Base-by-base conservation (phyloP, 2,797 vertebrate genomes). In the Poeciliopsis gracilis region DNA sequence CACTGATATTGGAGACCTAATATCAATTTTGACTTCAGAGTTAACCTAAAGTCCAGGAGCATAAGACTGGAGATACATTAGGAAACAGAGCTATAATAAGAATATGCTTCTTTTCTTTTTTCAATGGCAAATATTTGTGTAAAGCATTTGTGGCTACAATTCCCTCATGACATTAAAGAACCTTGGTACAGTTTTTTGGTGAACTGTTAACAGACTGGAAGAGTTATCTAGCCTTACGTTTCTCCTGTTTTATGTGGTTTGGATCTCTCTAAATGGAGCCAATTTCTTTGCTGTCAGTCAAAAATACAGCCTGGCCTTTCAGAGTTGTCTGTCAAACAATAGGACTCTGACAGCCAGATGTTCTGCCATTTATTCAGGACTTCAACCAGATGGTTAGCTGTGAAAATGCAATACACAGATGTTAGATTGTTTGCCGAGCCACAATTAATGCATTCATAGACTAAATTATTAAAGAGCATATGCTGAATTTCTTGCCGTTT, bases 11-110 rank as follows among this genome's bases (percentile, higher is more conserved):
- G 41, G 45, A 73, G 81, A 84, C 53, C 79, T 82, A 77, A 67
- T 77, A 76, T 72, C 87, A 79, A 83, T 81, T 85, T 74, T 63
- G 77, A 88, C 72, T 84, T 75, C 49, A 53, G 51, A 28, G 46
- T 43, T 73, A 73, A 70, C 38, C 70, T 49, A 72, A 81, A 73
- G n/a, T 57, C 45, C 63, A 36, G 51, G 53, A 72, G 57, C 0
- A 28, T 73, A 49, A 38, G 77, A 41, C 49, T 81, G 25, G 47
- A 49, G 51, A 73, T 63, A 41, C 61, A 77, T 80, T 23, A 72
- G 23, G 45, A 75, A 55, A 79, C 4, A 7, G 76, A 81, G 69
- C 47, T 74, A 72, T 81, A 73, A 81, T 76, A 75, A 73, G 16
- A 1, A 81, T 73, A 59, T 75, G 53, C 2, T 63, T 66, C 57